phyloP scores from a whole-genome alignment of 2,888 invertebrate genomes.

The Clivina fossor region DNA sequence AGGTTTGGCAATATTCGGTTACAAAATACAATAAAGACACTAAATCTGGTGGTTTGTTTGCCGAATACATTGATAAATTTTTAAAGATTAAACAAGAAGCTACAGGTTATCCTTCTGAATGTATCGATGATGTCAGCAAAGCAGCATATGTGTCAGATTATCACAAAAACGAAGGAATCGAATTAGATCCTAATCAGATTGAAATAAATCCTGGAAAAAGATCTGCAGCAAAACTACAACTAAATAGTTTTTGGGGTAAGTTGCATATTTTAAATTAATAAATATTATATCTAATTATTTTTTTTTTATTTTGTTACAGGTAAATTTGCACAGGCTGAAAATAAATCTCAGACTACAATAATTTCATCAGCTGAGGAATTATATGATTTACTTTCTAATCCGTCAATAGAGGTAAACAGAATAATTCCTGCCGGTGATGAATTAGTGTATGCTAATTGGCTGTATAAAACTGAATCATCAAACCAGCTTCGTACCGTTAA shows the following conservation, averaged over 20 bases:
- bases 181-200: slow-evolving; percentile 26
- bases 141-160: slow-evolving; percentile 34
- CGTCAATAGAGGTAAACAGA: slow-evolving; percentile 35
- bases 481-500: slow-evolving; percentile 39
- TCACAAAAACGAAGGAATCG: slow-evolving; percentile 32
- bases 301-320: not conserved
- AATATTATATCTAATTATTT: too few species aligned
- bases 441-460: slow-evolving; percentile 37
- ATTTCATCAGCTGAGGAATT: slow-evolving; percentile 27
- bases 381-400: slow-evolving; percentile 35
- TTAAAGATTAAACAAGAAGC: slow-evolving; percentile 43
- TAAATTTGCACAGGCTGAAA: slow-evolving; percentile 36
- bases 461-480: slow-evolving; percentile 35
- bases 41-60: slow-evolving; percentile 43
- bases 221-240: slow-evolving; percentile 37
- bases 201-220: slow-evolving; percentile 35
- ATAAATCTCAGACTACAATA: slow-evolving; percentile 34
- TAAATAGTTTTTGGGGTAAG: slow-evolving; percentile 42
- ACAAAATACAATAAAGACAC: slow-evolving; percentile 37
- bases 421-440: slow-evolving; percentile 37
- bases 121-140: slow-evolving; percentile 35
- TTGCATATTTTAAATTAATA: slow-evolving; percentile 1
- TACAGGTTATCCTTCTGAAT: slow-evolving; percentile 42
- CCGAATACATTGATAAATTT: slow-evolving; percentile 44
- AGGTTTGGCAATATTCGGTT: slow-evolving; percentile 46